Percentiles rank a stretch among this genome's conserved stretches.
These are phyloP conservation scores for Eupithecia insigniata DNA, from an alignment of 2,888 invertebrate genomes.

Conservation along the genomic window DNA sequence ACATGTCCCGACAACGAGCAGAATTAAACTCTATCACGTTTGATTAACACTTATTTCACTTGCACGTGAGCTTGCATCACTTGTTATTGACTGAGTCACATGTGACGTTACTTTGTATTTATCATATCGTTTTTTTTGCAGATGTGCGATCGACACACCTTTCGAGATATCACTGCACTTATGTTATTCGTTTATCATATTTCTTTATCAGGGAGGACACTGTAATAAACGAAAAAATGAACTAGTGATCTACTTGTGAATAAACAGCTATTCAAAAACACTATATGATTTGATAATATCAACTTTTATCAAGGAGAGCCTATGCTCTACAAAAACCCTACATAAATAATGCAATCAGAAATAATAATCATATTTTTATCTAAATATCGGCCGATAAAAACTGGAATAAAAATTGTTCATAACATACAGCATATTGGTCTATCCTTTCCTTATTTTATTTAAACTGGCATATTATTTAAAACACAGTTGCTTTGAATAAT, in stretches of 20 bases:
- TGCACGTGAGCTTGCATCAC: conserved; percentile 35
- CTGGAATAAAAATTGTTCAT: neutral
- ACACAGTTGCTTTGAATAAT: neutral
- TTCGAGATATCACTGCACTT: conserved; percentile 58
- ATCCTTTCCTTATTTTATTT: neutral
- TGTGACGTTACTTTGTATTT: conserved; percentile 44
- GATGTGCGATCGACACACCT: conserved; percentile 54
- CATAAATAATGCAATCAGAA: neutral
- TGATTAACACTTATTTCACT: conserved; percentile 37
- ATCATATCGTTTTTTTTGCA: conserved; percentile 27
- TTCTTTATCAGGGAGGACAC: conserved; percentile 66
- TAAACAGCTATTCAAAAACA: conserved; percentile 46
- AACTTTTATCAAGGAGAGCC: conserved; percentile 2
- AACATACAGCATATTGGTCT: neutral
- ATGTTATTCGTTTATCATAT: conserved; percentile 52
- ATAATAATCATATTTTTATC: neutral
- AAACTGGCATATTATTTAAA: neutral
- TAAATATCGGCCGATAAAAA: neutral
- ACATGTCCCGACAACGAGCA: conserved; percentile 69
- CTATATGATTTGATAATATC: neutral
- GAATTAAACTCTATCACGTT: conserved; percentile 51
- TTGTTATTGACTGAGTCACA: conserved; percentile 35
- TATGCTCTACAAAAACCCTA: no score
- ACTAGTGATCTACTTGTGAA: conserved; percentile 61
- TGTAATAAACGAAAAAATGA: conserved; percentile 62